phyloP scores from a whole-genome alignment of 2,113 vertebrate species.

The Takifugu bimaculatus region DNA sequence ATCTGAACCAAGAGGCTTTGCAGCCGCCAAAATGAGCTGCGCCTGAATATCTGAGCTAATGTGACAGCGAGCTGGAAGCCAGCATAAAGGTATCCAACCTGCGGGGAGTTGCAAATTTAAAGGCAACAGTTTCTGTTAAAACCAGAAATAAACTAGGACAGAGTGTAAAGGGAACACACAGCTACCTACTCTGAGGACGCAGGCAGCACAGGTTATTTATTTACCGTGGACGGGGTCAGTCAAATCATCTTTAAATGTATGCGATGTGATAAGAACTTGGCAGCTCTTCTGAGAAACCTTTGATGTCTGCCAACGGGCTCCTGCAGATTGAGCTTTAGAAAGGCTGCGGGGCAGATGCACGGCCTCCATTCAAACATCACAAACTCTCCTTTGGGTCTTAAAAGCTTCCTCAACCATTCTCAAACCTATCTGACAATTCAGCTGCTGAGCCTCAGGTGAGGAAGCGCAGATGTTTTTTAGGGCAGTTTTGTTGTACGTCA shows the following conservation, averaged over 20 bases:
- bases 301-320: constrained; percentile 9
- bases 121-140: too few relatives aligned
- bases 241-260: not conserved
- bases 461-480: constrained; percentile 3
- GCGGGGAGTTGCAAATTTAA: not conserved
- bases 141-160: too few relatives aligned
- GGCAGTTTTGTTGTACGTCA: constrained; percentile 14
- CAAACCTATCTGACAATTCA: constrained; percentile 30
- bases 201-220: too few relatives aligned
- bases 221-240: too few relatives aligned
- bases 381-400: constrained; percentile 20
- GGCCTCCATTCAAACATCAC: constrained; percentile 10
- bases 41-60: constrained; percentile 28
- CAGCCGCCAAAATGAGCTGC: constrained; percentile 19
- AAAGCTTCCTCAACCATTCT: constrained; percentile 29
- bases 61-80: constrained; percentile 33
- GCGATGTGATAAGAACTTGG: not conserved
- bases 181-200: not conserved
- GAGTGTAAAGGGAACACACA: not conserved
- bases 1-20: constrained; percentile 35
- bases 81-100: constrained; percentile 10
- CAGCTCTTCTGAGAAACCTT: constrained; percentile 4
- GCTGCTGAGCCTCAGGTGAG: constrained; percentile 18
- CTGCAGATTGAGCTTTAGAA: constrained; percentile 5
- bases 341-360: constrained; percentile 4